Base-by-base conservation (phyloP, 2,888 invertebrate genomes). In the Julus scanicus region DNA sequence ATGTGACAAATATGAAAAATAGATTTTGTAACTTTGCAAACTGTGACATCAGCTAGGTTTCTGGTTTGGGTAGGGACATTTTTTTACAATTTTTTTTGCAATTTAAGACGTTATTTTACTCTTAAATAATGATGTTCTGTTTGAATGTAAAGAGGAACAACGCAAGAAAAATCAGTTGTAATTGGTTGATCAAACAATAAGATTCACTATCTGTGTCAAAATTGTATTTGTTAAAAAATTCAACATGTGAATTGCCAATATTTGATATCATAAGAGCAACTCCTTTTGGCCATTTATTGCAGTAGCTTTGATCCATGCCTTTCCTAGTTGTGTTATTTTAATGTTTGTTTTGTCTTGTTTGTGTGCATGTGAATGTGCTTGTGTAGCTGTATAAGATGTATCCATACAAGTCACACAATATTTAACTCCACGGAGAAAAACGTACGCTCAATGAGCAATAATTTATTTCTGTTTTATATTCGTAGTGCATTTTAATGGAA, bases 391-490 rank as follows among this genome's bases (percentile, higher is more conserved):
- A 29, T 71, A 57, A 53, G 4, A n/a, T 71, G 29, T 71, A 71
- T 57, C 17, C n/a, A 57, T 57, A 57, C 11, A 29, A 71, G 71
- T 71, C 11, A 71, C 11, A 9, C 11, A 48, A 17, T 84, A 48
- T 84, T 48, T 48, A 84, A 40, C 84, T 84, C 84, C 44, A 48
- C 20, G 48, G 84, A 84, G 84, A 15, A 48, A 84, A 84, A 84
- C 6, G 86, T 86, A 86, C 17, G 86, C 86, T 86, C 86, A 86
- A 86, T 86, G 86, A 86, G 86, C 86, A 86, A 40, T 86, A 53
- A 86, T 86, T 86, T 86, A 86, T 86, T 86, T 49, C 53, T 20
- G 39, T 86, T 49, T 86, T 49, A n/a, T 29, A 53, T 85, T n/a
- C 44, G n/a, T n/a, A 20, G 20, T 85, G 85, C 85, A 85, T 48